A percentile compares a stretch with the other conserved stretches of the same genome.
phyloP scores from a whole-genome alignment of 2,888 invertebrate genomes.

The Rapana venosa region DNA sequence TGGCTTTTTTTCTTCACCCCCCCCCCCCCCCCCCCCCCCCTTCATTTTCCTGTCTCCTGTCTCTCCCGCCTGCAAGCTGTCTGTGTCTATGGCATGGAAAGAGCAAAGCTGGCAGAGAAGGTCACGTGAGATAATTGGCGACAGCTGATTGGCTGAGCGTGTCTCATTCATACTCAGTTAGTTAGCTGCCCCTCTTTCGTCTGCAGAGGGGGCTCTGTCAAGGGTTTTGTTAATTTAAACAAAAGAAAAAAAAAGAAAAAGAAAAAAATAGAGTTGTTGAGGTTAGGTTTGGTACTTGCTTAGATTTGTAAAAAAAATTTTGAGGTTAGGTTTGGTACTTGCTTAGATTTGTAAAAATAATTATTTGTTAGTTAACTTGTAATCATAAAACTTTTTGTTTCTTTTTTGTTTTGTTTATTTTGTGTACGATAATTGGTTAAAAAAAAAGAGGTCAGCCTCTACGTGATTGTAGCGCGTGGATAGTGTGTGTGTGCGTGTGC shows the following conservation, averaged over 20 bases:
- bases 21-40: not conserved
- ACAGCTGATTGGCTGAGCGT: slow-evolving; percentile 30
- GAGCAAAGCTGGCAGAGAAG: slow-evolving; percentile 29
- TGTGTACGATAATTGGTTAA: too few relatives aligned
- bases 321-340: too few relatives aligned
- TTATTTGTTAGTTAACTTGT: too few relatives aligned
- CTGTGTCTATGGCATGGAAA: not conserved
- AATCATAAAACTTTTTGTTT: too few relatives aligned
- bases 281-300: too few relatives aligned
- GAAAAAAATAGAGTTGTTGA: not conserved
- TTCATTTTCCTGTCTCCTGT: not conserved
- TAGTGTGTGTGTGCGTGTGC: too few relatives aligned
- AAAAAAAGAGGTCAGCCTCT: too few relatives aligned
- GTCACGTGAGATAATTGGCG: slow-evolving; percentile 32
- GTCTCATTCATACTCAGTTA: slow-evolving; percentile 23
- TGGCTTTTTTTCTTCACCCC: slow-evolving; percentile 2
- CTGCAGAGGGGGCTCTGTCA: not conserved
- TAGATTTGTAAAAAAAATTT: too few relatives aligned
- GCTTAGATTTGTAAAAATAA: too few relatives aligned
- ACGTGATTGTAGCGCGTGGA: too few relatives aligned
- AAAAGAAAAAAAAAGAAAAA: not conserved
- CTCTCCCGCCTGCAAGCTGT: too few relatives aligned
- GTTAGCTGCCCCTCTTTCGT: not conserved
- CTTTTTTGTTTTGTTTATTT: too few relatives aligned
- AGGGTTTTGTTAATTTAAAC: not conserved